Evolutionary conservation across 2,888 invertebrate genomes (phyloP).

Genomic region (Aphrophora alni): DNA sequence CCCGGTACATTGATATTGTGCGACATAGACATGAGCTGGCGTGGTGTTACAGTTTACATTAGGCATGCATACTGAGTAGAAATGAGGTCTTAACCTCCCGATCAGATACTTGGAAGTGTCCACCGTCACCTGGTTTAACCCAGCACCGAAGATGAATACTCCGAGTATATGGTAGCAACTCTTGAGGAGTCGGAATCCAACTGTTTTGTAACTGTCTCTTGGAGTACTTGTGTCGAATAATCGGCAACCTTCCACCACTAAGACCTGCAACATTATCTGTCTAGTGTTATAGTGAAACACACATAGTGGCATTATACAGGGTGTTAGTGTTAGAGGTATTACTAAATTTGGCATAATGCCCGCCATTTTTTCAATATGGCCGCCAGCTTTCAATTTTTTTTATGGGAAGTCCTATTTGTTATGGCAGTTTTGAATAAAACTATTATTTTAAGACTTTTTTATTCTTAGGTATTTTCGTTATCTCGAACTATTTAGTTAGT

Average conservation of each 20-base stretch:
- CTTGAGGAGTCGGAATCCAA: constrained; percentile 14
- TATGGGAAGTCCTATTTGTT: no score
- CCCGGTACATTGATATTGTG: constrained; percentile 52
- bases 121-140: constrained; percentile 82
- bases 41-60: constrained; percentile 64
- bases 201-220: constrained; percentile 33
- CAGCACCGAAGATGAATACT: constrained; percentile 85
- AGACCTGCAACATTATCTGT: constrained; percentile 1
- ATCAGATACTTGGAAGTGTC: constrained; percentile 93
- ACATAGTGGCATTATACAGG: no score
- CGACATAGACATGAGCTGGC: constrained; percentile 51
- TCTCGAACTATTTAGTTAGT: no score
- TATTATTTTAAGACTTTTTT: no score
- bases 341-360: no score
- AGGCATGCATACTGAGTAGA: constrained; percentile 86
- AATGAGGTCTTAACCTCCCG: constrained; percentile 93
- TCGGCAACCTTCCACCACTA: constrained; percentile 25
- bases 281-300: no score
- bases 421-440: no score
- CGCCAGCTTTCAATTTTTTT: no score
- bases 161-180: constrained; percentile 72
- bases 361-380: no score
- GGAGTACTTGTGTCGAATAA: constrained; percentile 38
- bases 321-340: no score
- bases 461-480: no score